A percentile compares a stretch with the other conserved stretches of the same genome.
These are phyloP conservation scores for Sceloporus tristichus DNA, from an alignment of 2,113 vertebrate species.

Conservation along the genomic window DNA sequence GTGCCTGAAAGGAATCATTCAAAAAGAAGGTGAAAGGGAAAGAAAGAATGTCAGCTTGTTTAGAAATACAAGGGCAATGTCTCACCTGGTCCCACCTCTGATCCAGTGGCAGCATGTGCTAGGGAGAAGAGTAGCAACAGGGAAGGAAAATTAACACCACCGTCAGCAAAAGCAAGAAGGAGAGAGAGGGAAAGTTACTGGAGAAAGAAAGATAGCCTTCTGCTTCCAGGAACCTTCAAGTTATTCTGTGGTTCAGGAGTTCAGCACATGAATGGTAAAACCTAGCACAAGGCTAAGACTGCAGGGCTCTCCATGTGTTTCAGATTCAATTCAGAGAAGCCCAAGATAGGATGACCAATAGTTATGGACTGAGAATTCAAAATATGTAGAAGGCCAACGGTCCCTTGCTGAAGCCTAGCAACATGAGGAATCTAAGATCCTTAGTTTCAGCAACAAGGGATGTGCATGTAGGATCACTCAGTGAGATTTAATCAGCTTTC, in stretches of 20 bases:
- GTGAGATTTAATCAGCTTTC: neutral
- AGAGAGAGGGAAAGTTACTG: neutral
- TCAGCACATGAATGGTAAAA: neutral
- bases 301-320: neutral
- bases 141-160: conserved; percentile 69
- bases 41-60: conserved; percentile 44
- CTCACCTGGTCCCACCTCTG: conserved; percentile 87
- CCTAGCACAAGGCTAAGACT: neutral
- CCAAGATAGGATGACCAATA: no score
- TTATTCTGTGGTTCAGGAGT: neutral
- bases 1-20: conserved; percentile 15
- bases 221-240: neutral
- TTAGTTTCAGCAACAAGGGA: neutral
- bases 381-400: neutral
- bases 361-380: no score
- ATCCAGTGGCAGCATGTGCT: conserved; percentile 84
- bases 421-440: no score
- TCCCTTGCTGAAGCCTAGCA: neutral
- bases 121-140: conserved; percentile 83
- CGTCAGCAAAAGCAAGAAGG: conserved; percentile 29
- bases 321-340: neutral
- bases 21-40: neutral
- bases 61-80: conserved; percentile 54
- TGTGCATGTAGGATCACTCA: neutral
- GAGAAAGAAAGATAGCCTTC: neutral